These are phyloP conservation scores for Germaria angustata DNA, from an alignment of 2,888 invertebrate genomes.

Conservation along the genomic window DNA sequence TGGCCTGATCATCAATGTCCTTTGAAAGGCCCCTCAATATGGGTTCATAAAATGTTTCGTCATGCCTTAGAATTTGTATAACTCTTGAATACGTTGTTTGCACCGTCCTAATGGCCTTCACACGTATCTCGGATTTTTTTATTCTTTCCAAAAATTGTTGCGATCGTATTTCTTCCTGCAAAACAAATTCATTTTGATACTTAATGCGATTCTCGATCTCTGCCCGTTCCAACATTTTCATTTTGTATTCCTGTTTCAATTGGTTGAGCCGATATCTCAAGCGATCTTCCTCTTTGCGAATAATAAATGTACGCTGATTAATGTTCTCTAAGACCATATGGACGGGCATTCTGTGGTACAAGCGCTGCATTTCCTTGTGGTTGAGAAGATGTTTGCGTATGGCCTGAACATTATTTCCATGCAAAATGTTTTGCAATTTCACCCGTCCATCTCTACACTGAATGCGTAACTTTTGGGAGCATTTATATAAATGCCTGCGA, in stretches of 20 bases:
- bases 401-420: conserved; percentile 72
- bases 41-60: conserved; percentile 78
- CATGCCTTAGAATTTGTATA: conserved; percentile 75
- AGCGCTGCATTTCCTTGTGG: conserved; percentile 76
- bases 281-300: conserved; percentile 78
- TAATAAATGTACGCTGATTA: conserved; percentile 77
- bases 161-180: conserved; percentile 75
- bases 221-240: conserved; percentile 73
- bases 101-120: conserved; percentile 77
- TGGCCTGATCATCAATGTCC: conserved; percentile 78
- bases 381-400: conserved; percentile 76
- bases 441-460: conserved; percentile 76
- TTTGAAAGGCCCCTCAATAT: conserved; percentile 75
- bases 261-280: conserved; percentile 72
- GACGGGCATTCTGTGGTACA: conserved; percentile 78
- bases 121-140: conserved; percentile 77
- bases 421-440: conserved; percentile 74
- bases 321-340: conserved; percentile 77
- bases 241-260: conserved; percentile 71
- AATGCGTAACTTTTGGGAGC: conserved; percentile 69
- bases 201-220: conserved; percentile 76
- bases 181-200: conserved; percentile 75
- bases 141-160: conserved; percentile 74
- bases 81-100: conserved; percentile 76
- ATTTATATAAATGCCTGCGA: conserved; percentile 68